Conservation (phyloP, 2,888 invertebrate species). For the Tyria jacobaeae region DNA sequence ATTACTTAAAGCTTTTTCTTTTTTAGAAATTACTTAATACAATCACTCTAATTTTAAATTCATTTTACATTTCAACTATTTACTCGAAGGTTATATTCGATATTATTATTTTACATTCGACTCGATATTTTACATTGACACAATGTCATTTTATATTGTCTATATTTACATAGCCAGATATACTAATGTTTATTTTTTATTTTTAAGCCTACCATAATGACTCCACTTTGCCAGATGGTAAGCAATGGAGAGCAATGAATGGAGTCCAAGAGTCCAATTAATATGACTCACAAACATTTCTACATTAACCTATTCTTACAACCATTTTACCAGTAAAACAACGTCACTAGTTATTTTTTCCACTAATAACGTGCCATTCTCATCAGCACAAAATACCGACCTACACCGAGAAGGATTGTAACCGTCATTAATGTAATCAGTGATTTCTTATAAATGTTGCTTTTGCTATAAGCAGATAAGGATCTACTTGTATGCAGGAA, state of each 20-base stretch:
- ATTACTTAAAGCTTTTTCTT: too few relatives aligned
- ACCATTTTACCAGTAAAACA: background rate
- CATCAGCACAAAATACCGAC: slow-evolving; percentile 32
- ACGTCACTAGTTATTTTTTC: slow-evolving; percentile 4
- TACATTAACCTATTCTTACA: background rate
- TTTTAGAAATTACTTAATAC: too few relatives aligned
- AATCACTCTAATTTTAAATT: too few relatives aligned
- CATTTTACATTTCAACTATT: too few relatives aligned
- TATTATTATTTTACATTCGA: background rate
- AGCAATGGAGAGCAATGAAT: too few relatives aligned
- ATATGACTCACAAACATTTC: background rate
- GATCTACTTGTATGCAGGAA: slow-evolving; percentile 47
- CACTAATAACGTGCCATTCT: slow-evolving; percentile 18
- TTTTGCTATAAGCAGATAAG: slow-evolving; percentile 23
- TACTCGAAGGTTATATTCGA: too few relatives aligned
- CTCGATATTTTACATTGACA: background rate
- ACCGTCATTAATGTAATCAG: slow-evolving; percentile 40
- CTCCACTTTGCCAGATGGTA: too few relatives aligned
- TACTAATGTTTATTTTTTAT: too few relatives aligned
- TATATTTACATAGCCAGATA: background rate
- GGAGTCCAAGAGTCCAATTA: too few relatives aligned
- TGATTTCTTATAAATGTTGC: slow-evolving; percentile 33
- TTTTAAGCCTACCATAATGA: too few relatives aligned
- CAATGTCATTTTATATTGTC: background rate
- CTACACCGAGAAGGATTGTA: slow-evolving; percentile 35